Percentiles rank a stretch among this genome's conserved stretches.
These are phyloP conservation scores for Cephus spinipes DNA, from an alignment of 2,888 invertebrate genomes.

Conservation along the genomic window DNA sequence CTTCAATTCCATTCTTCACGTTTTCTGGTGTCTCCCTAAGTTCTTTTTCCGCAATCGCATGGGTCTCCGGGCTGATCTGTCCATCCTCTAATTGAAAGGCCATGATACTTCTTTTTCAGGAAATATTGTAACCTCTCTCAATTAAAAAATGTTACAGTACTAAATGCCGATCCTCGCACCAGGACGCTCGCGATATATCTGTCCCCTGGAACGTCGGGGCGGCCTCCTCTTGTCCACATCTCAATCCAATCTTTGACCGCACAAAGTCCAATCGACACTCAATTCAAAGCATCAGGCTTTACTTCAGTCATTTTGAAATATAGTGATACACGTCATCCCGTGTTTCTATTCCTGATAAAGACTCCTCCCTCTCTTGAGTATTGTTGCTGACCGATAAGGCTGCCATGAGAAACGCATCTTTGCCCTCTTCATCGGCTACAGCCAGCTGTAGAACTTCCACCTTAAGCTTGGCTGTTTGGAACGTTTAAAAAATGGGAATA, in stretches of 20 bases:
- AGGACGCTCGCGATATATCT: constrained; percentile 55
- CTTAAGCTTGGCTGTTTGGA: not conserved
- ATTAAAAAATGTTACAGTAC: not conserved
- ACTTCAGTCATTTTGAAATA: not conserved
- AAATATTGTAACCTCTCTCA: not conserved
- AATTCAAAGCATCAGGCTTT: not conserved
- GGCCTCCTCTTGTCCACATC: constrained; percentile 54
- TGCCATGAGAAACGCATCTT: not conserved
- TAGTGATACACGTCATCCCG: constrained; percentile 1
- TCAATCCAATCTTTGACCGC: constrained; percentile 61
- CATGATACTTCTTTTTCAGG: constrained; percentile 36
- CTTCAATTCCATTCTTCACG: constrained; percentile 56
- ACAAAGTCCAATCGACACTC: constrained; percentile 58
- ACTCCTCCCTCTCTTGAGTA: not conserved
- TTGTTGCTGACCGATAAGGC: not conserved
- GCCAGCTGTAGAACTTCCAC: not conserved
- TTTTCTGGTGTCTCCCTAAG: constrained; percentile 66
- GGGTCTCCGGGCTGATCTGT: constrained; percentile 47
- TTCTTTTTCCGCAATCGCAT: constrained; percentile 60
- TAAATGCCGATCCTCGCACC: constrained; percentile 41
- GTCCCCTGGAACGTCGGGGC: constrained; percentile 48
- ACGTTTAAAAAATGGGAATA: not conserved
- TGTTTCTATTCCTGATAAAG: not conserved
- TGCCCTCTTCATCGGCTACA: not conserved
- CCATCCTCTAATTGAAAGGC: constrained; percentile 41